These are phyloP conservation scores for Amazona ochrocephala DNA, from an alignment of 2,797 vertebrate species.

Conservation along the genomic window DNA sequence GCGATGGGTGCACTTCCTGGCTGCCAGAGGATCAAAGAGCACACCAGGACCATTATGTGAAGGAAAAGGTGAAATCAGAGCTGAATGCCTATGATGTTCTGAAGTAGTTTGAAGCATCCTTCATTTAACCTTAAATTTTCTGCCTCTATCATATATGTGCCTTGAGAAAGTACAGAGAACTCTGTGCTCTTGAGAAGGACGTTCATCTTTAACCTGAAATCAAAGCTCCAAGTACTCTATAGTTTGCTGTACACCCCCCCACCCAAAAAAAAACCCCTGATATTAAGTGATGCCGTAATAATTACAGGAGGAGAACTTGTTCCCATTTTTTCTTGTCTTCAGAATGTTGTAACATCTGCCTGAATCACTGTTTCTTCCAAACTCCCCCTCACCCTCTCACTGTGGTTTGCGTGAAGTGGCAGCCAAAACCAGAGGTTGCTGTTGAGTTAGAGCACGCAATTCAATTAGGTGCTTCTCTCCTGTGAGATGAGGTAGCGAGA, in stretches of 20 bases:
- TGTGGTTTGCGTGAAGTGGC: background rate
- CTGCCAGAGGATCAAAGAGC: background rate
- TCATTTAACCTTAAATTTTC: background rate
- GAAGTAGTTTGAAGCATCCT: background rate
- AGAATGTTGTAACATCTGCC: background rate
- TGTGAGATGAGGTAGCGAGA: background rate
- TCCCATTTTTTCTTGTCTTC: background rate
- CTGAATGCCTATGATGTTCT: background rate
- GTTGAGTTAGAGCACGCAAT: background rate
- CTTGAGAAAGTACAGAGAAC: background rate
- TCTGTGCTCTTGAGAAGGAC: background rate
- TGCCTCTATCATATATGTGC: background rate
- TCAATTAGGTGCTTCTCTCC: background rate
- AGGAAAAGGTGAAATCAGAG: background rate
- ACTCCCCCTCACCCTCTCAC: background rate
- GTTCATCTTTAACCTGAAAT: background rate
- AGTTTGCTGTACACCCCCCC: background rate
- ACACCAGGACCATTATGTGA: background rate
- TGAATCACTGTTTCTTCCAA: background rate
- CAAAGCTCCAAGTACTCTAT: background rate
- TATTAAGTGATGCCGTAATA: background rate
- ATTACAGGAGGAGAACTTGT: background rate
- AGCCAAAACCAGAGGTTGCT: slow-evolving; percentile 3
- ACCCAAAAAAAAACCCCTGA: background rate
- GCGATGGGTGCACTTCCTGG: background rate